Evolutionary conservation across 1,140 invertebrate genomes (phyloP).

Genomic region (Euura lappo): DNA sequence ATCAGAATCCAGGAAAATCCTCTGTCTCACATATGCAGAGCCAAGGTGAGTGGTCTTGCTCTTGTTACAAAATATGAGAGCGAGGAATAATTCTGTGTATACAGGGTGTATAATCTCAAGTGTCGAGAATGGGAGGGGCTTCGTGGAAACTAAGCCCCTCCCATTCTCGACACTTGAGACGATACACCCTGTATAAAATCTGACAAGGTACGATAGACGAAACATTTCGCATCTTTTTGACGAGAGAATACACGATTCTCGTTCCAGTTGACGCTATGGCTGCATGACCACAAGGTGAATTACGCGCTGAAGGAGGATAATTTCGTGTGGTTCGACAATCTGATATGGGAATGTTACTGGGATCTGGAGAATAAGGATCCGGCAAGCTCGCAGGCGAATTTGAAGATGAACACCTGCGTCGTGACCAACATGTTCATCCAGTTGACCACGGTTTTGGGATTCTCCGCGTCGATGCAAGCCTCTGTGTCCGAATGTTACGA

Average conservation of each 20-base stretch:
- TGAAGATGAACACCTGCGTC: constrained; percentile 47
- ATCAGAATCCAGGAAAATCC: constrained; percentile 47
- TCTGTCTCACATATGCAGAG: constrained; percentile 40
- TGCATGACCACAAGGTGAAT: constrained; percentile 45
- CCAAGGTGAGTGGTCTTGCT: constrained; percentile 36
- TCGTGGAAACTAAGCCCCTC: no score
- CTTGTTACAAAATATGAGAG: no score
- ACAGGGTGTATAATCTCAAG: no score
- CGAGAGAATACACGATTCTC: neutral
- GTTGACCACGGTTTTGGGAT: constrained; percentile 34
- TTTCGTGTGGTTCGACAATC: constrained; percentile 41
- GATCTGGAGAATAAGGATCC: constrained; percentile 20
- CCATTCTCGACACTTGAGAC: no score
- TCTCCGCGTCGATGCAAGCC: neutral
- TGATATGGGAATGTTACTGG: constrained; percentile 49
- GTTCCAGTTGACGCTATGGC: constrained; percentile 50
- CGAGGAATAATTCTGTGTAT: no score
- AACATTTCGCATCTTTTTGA: no score
- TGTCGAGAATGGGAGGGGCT: no score
- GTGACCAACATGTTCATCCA: constrained; percentile 50
- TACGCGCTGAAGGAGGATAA: constrained; percentile 30
- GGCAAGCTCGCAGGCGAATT: constrained; percentile 34
- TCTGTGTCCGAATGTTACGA: neutral
- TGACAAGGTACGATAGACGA: no score
- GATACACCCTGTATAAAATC: no score